Evolutionary conservation across 2,113 vertebrate species (phyloP).

Genomic region (Cyphomyrus discorhynchus): DNA sequence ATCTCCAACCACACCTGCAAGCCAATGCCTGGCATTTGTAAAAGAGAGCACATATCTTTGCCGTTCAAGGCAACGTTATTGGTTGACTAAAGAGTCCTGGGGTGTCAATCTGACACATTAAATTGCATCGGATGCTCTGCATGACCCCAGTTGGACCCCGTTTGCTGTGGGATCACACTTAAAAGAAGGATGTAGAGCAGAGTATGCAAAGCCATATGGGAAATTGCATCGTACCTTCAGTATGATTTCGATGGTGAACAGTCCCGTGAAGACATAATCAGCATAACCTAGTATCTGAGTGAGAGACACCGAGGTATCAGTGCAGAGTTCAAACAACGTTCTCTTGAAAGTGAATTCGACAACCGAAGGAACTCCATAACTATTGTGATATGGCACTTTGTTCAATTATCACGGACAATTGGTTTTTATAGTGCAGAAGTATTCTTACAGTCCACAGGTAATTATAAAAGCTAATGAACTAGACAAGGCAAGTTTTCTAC

Average conservation of each 20-base stretch:
- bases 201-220: background rate
- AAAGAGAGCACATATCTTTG: background rate
- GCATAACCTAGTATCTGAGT: slow-evolving; percentile 96
- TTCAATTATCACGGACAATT: background rate
- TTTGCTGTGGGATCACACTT: background rate
- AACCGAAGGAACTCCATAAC: background rate
- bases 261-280: slow-evolving; percentile 98
- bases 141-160: background rate
- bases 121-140: background rate
- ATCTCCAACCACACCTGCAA: background rate
- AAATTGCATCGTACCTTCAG: slow-evolving; percentile 79
- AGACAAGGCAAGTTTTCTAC: background rate
- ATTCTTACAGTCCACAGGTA: slow-evolving; percentile 5
- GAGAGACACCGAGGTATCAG: slow-evolving; percentile 18
- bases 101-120: background rate
- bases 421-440: background rate
- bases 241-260: slow-evolving; percentile 99
- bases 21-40: background rate
- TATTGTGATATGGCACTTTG: background rate
- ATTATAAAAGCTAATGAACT: background rate
- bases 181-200: background rate
- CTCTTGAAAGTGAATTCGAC: background rate
- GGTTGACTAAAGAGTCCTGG: background rate
- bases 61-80: background rate
- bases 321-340: background rate